These are phyloP conservation scores for Oryzias melastigma DNA, from an alignment of 2,113 vertebrate species.

Conservation along the genomic window DNA sequence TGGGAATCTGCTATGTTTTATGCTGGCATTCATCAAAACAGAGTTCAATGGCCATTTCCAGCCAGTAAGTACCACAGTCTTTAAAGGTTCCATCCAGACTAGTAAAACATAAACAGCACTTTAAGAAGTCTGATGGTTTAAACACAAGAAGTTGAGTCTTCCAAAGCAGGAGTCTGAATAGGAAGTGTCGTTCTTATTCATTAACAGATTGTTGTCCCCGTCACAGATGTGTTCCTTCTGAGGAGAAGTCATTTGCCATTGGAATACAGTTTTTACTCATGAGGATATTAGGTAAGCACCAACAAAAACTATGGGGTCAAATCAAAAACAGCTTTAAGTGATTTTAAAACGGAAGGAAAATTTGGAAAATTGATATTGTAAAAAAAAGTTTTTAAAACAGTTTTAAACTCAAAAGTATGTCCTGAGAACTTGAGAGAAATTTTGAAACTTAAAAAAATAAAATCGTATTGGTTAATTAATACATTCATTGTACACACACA, in stretches of 20 bases:
- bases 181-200: not conserved
- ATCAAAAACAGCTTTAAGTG: no score
- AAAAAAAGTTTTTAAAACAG: no score
- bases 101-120: no score
- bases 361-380: no score
- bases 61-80: not conserved
- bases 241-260: slow-evolving; percentile 94
- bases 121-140: no score
- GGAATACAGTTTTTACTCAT: slow-evolving; percentile 94
- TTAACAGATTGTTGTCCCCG: not conserved
- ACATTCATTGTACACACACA: no score
- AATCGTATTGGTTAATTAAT: no score
- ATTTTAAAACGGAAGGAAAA: no score
- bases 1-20: not conserved
- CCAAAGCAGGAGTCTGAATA: not conserved
- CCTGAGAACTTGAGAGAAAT: no score
- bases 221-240: slow-evolving; percentile 85
- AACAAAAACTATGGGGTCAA: not conserved
- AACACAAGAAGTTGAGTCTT: not conserved
- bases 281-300: slow-evolving; percentile 88
- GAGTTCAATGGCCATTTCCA: not conserved
- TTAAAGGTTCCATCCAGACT: not conserved
- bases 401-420: no score
- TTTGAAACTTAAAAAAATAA: no score
- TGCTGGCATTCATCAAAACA: not conserved